A percentile compares a stretch with the other conserved stretches of the same genome.
These are phyloP conservation scores for Mylabris sibirica DNA, from an alignment of 2,888 invertebrate genomes.

Conservation along the genomic window DNA sequence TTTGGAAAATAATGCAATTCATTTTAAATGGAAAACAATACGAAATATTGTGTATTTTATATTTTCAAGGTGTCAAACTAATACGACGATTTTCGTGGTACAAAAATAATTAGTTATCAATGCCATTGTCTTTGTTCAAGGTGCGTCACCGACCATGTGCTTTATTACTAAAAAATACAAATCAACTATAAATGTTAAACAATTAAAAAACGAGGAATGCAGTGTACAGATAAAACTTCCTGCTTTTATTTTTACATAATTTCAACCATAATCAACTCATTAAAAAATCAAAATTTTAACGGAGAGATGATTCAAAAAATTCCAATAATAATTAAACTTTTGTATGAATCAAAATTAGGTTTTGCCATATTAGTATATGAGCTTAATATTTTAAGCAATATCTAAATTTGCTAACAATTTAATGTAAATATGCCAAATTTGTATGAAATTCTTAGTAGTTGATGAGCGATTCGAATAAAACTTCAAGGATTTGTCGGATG, in stretches of 20 bases:
- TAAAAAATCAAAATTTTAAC: not conserved
- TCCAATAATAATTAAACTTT: not conserved
- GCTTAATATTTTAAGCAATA: too few species aligned
- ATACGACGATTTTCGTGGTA: not conserved
- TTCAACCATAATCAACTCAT: not conserved
- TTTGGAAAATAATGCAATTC: not conserved
- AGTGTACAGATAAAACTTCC: not conserved
- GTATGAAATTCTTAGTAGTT: too few species aligned
- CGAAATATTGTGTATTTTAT: not conserved
- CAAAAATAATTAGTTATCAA: not conserved
- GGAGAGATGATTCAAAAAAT: not conserved
- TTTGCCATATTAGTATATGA: not conserved
- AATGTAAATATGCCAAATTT: too few species aligned
- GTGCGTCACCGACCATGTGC: conserved; percentile 4
- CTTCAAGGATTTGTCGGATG: too few species aligned
- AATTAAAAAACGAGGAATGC: not conserved
- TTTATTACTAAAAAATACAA: not conserved
- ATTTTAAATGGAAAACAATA: not conserved
- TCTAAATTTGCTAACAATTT: too few species aligned
- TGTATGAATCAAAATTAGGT: not conserved
- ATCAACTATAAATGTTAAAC: not conserved
- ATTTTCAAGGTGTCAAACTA: conserved; percentile 9
- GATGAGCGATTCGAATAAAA: too few species aligned
- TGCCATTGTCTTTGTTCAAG: conserved; percentile 13
- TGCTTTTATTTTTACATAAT: not conserved